Evolutionary conservation across 1,140 invertebrate species (phyloP), one percentile per base, ranked within the genome.

Genomic region (Physella acuta): DNA sequence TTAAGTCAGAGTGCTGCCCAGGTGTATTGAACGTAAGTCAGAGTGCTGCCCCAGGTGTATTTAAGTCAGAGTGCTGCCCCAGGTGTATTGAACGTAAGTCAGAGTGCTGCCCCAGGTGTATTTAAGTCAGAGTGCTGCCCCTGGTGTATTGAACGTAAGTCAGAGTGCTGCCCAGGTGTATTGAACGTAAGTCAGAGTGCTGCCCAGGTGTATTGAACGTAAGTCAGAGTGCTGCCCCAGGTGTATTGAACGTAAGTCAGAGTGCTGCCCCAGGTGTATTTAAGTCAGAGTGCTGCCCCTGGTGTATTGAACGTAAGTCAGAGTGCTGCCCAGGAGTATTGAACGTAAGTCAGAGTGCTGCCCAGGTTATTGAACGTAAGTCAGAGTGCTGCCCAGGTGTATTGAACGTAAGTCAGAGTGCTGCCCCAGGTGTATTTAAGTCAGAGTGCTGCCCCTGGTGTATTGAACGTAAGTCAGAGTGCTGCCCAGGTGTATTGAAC

Each of bases 101-200:
- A n/a, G n/a, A n/a, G n/a, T n/a, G n/a, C n/a, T n/a, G n/a, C n/a
- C n/a, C n/a, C n/a, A n/a, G n/a, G n/a, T n/a, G n/a, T n/a, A n/a
- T n/a, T n/a, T n/a, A n/a, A n/a, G n/a, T n/a, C n/a, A n/a, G 91
- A 94, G 73, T 97, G 94, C 80, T 97, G 94, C 85, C 89, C 91
- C 0, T 89, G 89, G 77, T 97, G 94, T 82, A 89, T 80, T 1
- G 81, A 83, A 78, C 73, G 81, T 82, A 74, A 72, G 73, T 72
- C n/a, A n/a, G 91, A 94, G 73, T 97, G 94, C 80, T 97, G 94
- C 85, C 89, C 91, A 89, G 89, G 77, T 97, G 94, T 82, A 89
- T 80, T 1, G 81, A 83, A 78, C 73, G 81, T 82, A 74, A 72
- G 73, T 72, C n/a, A n/a, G 91, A 94, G 73, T 97, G 94, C 80